A percentile compares a stretch with the other conserved stretches of the same genome.
These are phyloP conservation scores for Macrocentrus cingulum DNA, from an alignment of 1,140 invertebrate genomes.

Conservation along the genomic window DNA sequence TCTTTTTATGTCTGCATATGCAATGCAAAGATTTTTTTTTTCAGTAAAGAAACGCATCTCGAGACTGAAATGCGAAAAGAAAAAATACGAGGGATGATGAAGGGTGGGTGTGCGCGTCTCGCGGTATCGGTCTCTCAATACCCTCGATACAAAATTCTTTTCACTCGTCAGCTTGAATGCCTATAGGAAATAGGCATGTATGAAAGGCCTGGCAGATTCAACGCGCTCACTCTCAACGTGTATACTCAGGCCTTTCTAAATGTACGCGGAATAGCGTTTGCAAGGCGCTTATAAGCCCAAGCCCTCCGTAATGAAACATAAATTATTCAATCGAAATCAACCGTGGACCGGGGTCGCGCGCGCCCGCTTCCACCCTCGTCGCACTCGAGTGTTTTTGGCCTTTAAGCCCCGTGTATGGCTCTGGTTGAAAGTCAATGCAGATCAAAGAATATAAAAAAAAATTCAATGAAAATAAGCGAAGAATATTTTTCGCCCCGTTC, in stretches of 20 bases:
- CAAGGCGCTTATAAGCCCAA: conserved; percentile 55
- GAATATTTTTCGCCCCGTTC: too few species aligned
- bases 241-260: conserved; percentile 49
- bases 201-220: conserved; percentile 46
- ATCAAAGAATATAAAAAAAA: background rate
- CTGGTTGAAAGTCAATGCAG: conserved; percentile 4
- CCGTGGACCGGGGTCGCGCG: conserved; percentile 32
- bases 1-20: background rate
- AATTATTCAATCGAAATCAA: conserved; percentile 61
- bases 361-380: background rate
- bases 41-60: background rate
- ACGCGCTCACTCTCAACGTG: conserved; percentile 36
- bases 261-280: conserved; percentile 51
- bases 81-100: background rate
- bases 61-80: background rate
- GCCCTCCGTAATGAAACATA: conserved; percentile 56
- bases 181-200: conserved; percentile 54
- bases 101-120: background rate
- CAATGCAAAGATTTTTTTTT: background rate
- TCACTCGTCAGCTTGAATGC: conserved; percentile 48
- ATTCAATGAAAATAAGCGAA: background rate
- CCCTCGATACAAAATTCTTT: conserved; percentile 61
- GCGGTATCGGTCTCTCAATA: conserved; percentile 54
- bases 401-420: conserved; percentile 4
- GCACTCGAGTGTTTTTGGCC: conserved; percentile 10